phyloP scores from a whole-genome alignment of 2,797 vertebrate genomes.

The Rhynchotus rufescens region DNA sequence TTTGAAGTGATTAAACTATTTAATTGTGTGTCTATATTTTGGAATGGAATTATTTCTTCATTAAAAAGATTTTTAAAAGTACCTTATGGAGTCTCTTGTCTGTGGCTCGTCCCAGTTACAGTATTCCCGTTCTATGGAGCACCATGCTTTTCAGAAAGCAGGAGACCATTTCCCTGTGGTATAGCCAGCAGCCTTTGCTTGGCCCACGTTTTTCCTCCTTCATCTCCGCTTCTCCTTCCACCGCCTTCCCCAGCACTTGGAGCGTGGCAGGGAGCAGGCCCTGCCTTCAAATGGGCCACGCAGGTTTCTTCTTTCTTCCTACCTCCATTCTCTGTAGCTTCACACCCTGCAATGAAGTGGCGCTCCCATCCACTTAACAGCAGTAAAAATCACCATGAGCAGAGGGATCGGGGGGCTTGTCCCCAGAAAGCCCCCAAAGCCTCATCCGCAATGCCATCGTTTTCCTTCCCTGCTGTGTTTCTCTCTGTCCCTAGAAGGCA shows the following conservation, averaged over 20 bases:
- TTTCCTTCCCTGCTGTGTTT: background rate
- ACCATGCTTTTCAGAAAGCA: background rate
- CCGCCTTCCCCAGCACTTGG: rapidly evolving
- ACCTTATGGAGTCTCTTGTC: slow-evolving; percentile 14
- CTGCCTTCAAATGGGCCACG: background rate
- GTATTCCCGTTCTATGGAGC: background rate
- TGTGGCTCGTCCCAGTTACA: slow-evolving; percentile 37
- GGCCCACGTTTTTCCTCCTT: background rate
- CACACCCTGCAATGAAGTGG: background rate
- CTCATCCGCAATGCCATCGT: rapidly evolving
- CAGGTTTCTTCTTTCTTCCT: background rate
- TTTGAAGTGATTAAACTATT: slow-evolving; percentile 91
- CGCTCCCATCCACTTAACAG: background rate
- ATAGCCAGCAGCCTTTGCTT: background rate
- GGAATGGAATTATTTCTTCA: slow-evolving; percentile 91
- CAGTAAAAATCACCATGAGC: background rate
- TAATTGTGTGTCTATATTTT: slow-evolving; percentile 91
- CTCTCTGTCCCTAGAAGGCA: background rate
- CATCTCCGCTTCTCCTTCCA: background rate
- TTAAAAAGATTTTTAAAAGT: slow-evolving; percentile 89
- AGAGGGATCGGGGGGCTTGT: background rate
- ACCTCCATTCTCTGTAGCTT: background rate
- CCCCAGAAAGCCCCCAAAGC: background rate
- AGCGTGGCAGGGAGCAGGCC: rapidly evolving
- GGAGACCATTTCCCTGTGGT: background rate